Conservation (phyloP, 2,888 invertebrate genomes). For the Volucella bombylans region DNA sequence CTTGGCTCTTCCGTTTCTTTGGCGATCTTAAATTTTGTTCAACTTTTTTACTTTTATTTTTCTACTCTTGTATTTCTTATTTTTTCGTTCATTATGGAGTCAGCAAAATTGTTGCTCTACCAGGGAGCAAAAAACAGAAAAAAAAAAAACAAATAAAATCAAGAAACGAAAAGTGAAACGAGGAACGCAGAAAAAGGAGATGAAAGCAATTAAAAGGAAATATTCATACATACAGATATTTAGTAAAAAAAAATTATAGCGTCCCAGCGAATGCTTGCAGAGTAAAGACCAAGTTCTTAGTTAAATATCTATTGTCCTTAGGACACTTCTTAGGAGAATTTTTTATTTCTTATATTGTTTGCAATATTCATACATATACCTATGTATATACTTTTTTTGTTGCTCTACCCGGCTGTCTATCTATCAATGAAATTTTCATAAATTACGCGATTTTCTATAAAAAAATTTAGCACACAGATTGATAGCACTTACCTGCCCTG, state of each 20-base stretch:
- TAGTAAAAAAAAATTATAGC: constrained; percentile 38
- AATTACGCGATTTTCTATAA: constrained; percentile 50
- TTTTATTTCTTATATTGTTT: constrained; percentile 23
- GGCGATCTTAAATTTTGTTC: constrained; percentile 69
- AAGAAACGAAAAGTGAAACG: constrained; percentile 8
- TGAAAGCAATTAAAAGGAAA: constrained; percentile 72
- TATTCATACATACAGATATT: constrained; percentile 47
- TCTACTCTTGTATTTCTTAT: neutral
- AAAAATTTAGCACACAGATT: constrained; percentile 24
- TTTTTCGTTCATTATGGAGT: constrained; percentile 58
- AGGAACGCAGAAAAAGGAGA: constrained; percentile 66
- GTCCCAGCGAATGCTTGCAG: constrained; percentile 6
- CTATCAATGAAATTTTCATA: constrained; percentile 67
- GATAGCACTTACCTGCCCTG: constrained; percentile 31
- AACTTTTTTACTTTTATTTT: constrained; percentile 35
- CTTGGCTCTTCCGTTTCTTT: constrained; percentile 60
- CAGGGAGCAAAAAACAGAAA: constrained; percentile 35
- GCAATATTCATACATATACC: neutral
- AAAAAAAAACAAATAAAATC: constrained; percentile 2
- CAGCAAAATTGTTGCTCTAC: constrained; percentile 59
- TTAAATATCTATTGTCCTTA: constrained; percentile 53
- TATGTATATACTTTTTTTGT: neutral
- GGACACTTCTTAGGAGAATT: constrained; percentile 29
- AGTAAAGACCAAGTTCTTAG: constrained; percentile 19
- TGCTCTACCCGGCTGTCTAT: neutral